These are phyloP conservation scores for Tinamus major DNA, from an alignment of 2,797 vertebrate species.

Conservation along the genomic window DNA sequence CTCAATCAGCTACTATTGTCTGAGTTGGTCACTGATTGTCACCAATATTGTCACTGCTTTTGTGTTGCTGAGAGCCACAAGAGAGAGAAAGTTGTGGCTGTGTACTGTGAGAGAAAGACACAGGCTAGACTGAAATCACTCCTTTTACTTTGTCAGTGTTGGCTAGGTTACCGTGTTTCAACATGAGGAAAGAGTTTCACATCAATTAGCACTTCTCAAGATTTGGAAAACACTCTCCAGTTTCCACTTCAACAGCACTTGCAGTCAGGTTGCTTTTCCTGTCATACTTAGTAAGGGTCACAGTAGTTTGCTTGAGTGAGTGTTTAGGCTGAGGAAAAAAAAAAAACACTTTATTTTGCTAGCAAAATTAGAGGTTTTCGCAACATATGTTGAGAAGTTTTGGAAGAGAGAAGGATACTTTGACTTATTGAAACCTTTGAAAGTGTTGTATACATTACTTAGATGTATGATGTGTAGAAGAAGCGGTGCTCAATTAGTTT, in stretches of 20 bases:
- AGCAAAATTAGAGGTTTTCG: background rate
- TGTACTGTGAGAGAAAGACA: background rate
- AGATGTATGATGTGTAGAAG: background rate
- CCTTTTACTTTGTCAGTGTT: background rate
- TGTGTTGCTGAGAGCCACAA: background rate
- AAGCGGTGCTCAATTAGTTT: background rate
- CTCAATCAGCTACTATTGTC: background rate
- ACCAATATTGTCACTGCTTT: background rate
- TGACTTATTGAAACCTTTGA: background rate
- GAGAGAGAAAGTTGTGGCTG: background rate
- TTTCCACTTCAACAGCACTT: background rate
- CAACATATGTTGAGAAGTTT: background rate
- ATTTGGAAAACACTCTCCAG: background rate
- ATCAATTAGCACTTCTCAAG: background rate
- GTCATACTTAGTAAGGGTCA: background rate
- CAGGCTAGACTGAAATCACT: background rate
- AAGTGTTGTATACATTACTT: background rate
- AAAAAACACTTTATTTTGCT: background rate
- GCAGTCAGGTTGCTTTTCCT: background rate
- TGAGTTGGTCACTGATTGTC: background rate
- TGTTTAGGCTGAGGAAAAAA: background rate
- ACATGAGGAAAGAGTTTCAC: background rate
- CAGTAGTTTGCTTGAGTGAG: background rate
- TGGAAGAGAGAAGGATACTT: background rate
- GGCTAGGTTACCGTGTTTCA: accelerated